These are phyloP conservation scores for Coreoperca whiteheadi DNA, from an alignment of 2,113 vertebrate species.

Conservation along the genomic window DNA sequence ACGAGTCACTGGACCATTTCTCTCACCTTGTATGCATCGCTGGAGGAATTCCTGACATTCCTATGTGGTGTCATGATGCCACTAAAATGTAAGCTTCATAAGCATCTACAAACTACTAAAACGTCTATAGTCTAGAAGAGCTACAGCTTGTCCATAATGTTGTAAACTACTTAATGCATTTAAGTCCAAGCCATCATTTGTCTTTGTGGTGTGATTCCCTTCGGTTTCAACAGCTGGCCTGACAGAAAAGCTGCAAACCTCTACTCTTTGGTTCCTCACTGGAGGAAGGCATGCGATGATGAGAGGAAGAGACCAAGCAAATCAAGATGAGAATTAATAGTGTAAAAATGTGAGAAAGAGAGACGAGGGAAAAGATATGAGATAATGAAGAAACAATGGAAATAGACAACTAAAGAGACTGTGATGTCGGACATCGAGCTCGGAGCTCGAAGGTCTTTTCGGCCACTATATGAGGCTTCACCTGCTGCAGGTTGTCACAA, in stretches of 20 bases:
- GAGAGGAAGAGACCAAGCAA: not conserved
- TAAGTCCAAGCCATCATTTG: too few species aligned
- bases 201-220: not conserved
- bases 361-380: not conserved
- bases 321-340: not conserved
- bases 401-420: not conserved
- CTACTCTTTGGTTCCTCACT: not conserved
- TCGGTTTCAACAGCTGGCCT: not conserved
- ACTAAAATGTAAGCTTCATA: not conserved
- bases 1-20: not conserved
- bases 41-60: not conserved
- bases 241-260: not conserved
- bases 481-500: not conserved
- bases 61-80: not conserved
- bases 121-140: not conserved
- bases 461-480: not conserved
- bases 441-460: not conserved
- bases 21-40: not conserved
- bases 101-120: not conserved
- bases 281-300: not conserved
- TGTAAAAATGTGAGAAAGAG: not conserved
- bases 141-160: not conserved
- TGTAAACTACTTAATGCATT: not conserved
- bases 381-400: not conserved
- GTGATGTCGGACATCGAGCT: not conserved